phyloP scores from a whole-genome alignment of 1,140 invertebrate species.

The Drosophila pectinifera region DNA sequence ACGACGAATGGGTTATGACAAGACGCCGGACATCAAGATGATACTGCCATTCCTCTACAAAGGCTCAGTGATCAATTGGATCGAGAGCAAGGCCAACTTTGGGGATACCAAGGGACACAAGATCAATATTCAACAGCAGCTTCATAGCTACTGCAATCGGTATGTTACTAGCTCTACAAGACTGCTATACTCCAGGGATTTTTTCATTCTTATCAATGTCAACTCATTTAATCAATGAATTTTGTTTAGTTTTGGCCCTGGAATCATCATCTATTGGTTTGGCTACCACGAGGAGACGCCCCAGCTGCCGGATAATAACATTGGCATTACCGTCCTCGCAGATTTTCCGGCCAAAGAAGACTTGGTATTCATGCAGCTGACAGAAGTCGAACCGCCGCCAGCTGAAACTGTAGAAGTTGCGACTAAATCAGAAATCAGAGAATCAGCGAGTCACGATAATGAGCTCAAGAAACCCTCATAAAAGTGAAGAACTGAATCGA shows the following conservation, averaged over 20 bases:
- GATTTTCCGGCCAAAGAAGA: conserved; percentile 86
- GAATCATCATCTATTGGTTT: conserved; percentile 98
- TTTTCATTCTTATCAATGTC: no score
- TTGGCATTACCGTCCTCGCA: conserved; percentile 88
- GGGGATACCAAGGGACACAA: conserved; percentile 93
- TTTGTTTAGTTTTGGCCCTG: conserved; percentile 92
- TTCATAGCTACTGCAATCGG: conserved; percentile 96
- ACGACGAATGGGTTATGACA: conserved; percentile 94
- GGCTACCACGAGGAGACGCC: conserved; percentile 92
- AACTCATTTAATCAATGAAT: conserved; percentile 6
- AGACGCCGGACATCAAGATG: conserved; percentile 97
- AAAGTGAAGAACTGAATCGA: not conserved
- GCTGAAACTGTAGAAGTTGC: not conserved
- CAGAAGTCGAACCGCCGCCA: not conserved
- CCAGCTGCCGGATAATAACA: conserved; percentile 87
- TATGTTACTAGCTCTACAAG: conserved; percentile 61
- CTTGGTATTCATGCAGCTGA: conserved; percentile 74
- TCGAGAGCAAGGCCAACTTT: conserved; percentile 98
- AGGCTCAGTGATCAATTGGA: conserved; percentile 96
- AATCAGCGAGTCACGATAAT: not conserved
- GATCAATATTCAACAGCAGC: conserved; percentile 94
- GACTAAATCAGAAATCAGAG: not conserved
- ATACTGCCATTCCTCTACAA: conserved; percentile 95
- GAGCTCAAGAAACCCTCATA: not conserved
- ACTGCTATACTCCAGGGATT: no score